phyloP scores from a whole-genome alignment of 2,797 vertebrate species.

The Cynopterus sphinx region DNA sequence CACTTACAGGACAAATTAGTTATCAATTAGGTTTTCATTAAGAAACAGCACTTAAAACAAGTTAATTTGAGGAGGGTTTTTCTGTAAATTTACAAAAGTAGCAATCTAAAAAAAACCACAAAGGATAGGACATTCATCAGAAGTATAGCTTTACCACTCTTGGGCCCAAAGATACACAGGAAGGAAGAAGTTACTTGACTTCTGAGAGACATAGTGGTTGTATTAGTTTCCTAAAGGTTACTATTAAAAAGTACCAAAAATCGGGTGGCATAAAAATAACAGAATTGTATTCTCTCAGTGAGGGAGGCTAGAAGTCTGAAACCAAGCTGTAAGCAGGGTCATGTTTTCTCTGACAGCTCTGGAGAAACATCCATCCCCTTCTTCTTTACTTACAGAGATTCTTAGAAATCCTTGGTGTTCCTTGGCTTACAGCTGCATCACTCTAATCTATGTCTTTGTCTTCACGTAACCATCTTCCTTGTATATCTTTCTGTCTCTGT shows the following conservation, averaged over 20 bases:
- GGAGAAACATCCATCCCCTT: background rate
- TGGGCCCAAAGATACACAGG: background rate
- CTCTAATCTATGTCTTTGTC: background rate
- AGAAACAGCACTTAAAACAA: slow-evolving; percentile 13
- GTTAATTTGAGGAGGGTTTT: background rate
- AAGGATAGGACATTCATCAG: background rate
- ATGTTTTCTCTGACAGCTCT: background rate
- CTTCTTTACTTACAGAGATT: background rate
- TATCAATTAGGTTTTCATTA: background rate
- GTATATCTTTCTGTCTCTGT: background rate
- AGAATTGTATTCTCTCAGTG: background rate
- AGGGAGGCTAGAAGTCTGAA: background rate
- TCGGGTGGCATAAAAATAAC: background rate
- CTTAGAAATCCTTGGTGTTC: background rate
- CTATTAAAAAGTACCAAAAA: background rate
- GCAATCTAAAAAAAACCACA: background rate
- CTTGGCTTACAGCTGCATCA: background rate
- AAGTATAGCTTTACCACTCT: background rate
- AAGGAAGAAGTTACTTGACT: background rate
- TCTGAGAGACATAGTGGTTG: background rate
- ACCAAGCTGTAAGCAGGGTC: background rate
- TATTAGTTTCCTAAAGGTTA: background rate
- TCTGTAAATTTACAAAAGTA: background rate
- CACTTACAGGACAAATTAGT: background rate
- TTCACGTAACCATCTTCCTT: background rate